Conservation (phyloP, 2,888 invertebrate species). For the Cryptocheilus praepositus region DNA sequence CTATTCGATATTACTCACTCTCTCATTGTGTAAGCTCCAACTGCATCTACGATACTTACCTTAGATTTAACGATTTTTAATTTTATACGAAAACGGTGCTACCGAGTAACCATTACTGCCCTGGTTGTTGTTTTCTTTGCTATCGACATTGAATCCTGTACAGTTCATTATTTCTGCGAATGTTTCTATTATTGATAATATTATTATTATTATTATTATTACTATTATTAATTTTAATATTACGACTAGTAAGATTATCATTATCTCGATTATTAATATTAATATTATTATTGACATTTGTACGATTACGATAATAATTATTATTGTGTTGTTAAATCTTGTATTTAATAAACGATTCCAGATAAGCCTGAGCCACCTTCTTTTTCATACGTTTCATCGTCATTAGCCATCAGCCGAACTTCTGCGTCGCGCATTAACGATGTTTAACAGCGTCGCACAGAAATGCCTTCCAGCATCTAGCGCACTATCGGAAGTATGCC, state of each 20-base stretch:
- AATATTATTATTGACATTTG: slow-evolving; percentile 26
- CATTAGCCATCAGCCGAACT: too few relatives aligned
- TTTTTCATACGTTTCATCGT: too few relatives aligned
- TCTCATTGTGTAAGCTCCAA: too few relatives aligned
- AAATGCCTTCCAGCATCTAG: too few relatives aligned
- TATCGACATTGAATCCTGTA: slow-evolving; percentile 38
- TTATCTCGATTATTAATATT: slow-evolving; percentile 37
- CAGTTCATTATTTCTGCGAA: slow-evolving; percentile 42
- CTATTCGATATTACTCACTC: too few relatives aligned
- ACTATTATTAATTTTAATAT: slow-evolving; percentile 28
- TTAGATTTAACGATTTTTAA: too few relatives aligned
- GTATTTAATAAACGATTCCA: slow-evolving; percentile 64
- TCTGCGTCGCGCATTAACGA: too few relatives aligned
- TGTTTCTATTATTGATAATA: slow-evolving; percentile 29
- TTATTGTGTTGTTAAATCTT: slow-evolving; percentile 57
- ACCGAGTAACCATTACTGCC: slow-evolving; percentile 10
- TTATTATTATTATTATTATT: slow-evolving; percentile 24
- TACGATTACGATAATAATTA: slow-evolving; percentile 7
- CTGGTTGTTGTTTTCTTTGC: slow-evolving; percentile 21
- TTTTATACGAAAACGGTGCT: too few relatives aligned
- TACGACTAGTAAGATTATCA: slow-evolving; percentile 38
- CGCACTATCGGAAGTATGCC: too few relatives aligned
- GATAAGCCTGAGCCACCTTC: not conserved
- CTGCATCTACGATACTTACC: too few relatives aligned
- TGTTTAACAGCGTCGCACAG: too few relatives aligned